Conservation (phyloP, 2,888 invertebrate species). For the Amphimallon solstitiale region DNA sequence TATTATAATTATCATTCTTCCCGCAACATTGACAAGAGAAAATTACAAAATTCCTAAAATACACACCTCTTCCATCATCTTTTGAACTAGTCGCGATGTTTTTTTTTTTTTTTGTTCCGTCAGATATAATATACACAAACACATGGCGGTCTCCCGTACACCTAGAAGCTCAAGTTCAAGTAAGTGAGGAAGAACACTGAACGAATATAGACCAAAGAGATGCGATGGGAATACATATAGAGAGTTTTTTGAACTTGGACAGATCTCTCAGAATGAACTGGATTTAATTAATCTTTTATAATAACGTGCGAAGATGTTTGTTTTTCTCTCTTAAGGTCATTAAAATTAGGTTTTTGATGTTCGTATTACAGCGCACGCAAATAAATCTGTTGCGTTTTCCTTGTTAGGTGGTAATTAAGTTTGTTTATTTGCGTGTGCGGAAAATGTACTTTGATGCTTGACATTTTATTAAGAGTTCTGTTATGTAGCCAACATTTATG, state of each 20-base stretch:
- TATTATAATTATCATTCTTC: no score
- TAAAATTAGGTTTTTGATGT: constrained; percentile 10
- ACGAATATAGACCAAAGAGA: neutral
- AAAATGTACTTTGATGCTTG: no score
- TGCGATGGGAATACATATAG: neutral
- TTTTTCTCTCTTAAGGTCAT: neutral
- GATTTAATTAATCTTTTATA: constrained; percentile 20
- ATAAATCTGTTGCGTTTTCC: neutral
- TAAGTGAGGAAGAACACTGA: neutral
- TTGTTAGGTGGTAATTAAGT: neutral
- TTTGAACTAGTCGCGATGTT: neutral
- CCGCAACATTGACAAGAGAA: constrained; percentile 6
- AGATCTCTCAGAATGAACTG: neutral
- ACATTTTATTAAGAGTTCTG: no score
- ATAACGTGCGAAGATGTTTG: constrained; percentile 10
- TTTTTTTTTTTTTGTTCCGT: neutral
- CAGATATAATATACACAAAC: no score
- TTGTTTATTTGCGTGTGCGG: no score
- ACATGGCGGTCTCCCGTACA: constrained; percentile 1
- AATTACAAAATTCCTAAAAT: constrained; percentile 22
- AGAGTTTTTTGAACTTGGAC: constrained; percentile 10
- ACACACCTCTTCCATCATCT: neutral
- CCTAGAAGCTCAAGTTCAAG: constrained; percentile 12
- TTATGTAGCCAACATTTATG: no score
- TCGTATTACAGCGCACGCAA: neutral